Conservation (phyloP, 2,888 invertebrate species). For the Hypena proboscidalis region DNA sequence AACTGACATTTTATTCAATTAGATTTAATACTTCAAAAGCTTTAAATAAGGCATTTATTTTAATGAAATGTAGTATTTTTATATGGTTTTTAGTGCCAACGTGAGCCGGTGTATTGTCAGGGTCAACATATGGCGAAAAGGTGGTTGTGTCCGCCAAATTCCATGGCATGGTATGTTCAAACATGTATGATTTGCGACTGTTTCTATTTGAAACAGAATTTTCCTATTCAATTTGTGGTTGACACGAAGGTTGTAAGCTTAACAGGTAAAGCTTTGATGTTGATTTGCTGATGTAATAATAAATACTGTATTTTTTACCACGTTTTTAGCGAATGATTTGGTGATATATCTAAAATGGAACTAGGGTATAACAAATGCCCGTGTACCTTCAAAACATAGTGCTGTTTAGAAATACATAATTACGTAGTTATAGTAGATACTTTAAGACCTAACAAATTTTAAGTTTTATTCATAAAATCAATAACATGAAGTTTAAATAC, state of each 20-base stretch:
- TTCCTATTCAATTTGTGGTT: constrained; percentile 1
- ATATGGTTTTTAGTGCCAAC: constrained; percentile 32
- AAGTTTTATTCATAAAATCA: too few relatives aligned
- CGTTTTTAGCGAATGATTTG: too few relatives aligned
- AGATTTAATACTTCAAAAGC: constrained; percentile 29
- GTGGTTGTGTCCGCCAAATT: constrained; percentile 66
- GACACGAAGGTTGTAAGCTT: constrained; percentile 1
- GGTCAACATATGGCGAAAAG: constrained; percentile 83
- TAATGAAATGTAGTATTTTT: constrained; percentile 22
- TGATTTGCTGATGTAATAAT: neutral
- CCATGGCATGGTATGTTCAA: constrained; percentile 49
- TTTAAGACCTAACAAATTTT: too few relatives aligned
- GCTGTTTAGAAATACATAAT: too few relatives aligned
- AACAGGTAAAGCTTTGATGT: constrained; percentile 1
- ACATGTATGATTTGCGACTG: constrained; percentile 45
- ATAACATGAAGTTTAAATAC: too few relatives aligned
- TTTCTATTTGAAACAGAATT: constrained; percentile 16
- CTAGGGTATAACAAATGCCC: too few relatives aligned
- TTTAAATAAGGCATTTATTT: constrained; percentile 20
- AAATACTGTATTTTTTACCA: too few relatives aligned
- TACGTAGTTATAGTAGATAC: too few relatives aligned
- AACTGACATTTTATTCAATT: constrained; percentile 40
- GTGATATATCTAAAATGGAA: too few relatives aligned
- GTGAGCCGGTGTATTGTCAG: constrained; percentile 70
- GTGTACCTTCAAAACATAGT: too few relatives aligned